These are phyloP conservation scores for Chionis minor DNA, from an alignment of 2,113 vertebrate genomes.

Conservation along the genomic window DNA sequence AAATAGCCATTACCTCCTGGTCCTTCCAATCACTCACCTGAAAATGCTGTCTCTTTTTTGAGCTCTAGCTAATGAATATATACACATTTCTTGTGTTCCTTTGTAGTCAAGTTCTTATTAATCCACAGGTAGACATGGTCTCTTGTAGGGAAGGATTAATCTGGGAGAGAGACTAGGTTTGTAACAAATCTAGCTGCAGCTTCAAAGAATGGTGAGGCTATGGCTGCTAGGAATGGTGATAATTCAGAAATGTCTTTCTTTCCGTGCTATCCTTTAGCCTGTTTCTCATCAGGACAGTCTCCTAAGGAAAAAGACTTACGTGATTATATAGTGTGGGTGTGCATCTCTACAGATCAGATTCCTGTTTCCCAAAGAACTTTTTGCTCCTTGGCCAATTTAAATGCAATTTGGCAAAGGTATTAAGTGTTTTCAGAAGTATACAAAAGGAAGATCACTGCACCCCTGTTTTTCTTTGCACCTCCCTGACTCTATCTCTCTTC, in stretches of 20 bases:
- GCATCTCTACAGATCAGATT: background rate
- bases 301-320: background rate
- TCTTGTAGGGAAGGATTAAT: background rate
- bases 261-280: background rate
- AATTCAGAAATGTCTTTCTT: background rate
- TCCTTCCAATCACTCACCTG: background rate
- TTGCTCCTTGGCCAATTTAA: background rate
- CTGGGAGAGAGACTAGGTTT: background rate
- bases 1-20: background rate
- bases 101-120: background rate
- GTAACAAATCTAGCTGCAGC: background rate
- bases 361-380: background rate
- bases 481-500: background rate
- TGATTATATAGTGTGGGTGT: too few relatives aligned
- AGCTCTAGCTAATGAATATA: background rate
- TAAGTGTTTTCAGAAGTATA: background rate
- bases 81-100: background rate
- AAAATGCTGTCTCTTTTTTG: background rate
- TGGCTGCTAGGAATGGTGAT: background rate
- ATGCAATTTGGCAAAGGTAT: background rate
- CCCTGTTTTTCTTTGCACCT: background rate
- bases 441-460: background rate
- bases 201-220: background rate
- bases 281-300: background rate
- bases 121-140: background rate